Evolutionary conservation across 1,140 invertebrate species (phyloP).

Genomic region (Chironomus tepperi): DNA sequence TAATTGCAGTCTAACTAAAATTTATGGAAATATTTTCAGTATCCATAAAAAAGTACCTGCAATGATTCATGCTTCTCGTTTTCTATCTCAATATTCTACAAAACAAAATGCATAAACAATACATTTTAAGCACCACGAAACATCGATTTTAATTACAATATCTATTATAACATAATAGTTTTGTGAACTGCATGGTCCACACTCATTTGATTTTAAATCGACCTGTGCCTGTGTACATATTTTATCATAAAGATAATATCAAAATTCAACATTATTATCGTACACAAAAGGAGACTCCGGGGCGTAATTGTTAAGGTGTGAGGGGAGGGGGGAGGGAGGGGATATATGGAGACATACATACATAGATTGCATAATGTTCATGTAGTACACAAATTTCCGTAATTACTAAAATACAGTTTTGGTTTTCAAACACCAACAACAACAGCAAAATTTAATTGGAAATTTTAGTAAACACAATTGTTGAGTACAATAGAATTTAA

Average conservation of each 20-base stretch:
- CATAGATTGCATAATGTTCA: not conserved
- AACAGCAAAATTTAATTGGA: too few relatives aligned
- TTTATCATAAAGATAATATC: not conserved
- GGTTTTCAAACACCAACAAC: not conserved
- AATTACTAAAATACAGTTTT: not conserved
- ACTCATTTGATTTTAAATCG: not conserved
- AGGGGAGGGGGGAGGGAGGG: too few relatives aligned
- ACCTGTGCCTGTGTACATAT: not conserved
- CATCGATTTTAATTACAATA: conserved; percentile 1
- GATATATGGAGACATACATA: not conserved
- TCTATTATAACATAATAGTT: conserved; percentile 10
- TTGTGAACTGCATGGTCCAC: not conserved
- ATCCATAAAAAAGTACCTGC: not conserved
- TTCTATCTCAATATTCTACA: not conserved
- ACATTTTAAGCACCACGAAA: not conserved
- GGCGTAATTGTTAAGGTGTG: too few relatives aligned
- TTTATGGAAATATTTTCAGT: not conserved
- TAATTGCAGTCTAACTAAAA: not conserved
- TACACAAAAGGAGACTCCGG: too few relatives aligned
- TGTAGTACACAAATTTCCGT: not conserved
- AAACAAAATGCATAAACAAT: not conserved
- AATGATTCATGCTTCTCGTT: not conserved
- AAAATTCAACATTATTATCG: not conserved
- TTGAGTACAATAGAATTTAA: too few relatives aligned
- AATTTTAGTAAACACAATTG: too few relatives aligned